Evolutionary conservation across 1,140 invertebrate genomes (phyloP).

Genomic region (Plutomurus gul): DNA sequence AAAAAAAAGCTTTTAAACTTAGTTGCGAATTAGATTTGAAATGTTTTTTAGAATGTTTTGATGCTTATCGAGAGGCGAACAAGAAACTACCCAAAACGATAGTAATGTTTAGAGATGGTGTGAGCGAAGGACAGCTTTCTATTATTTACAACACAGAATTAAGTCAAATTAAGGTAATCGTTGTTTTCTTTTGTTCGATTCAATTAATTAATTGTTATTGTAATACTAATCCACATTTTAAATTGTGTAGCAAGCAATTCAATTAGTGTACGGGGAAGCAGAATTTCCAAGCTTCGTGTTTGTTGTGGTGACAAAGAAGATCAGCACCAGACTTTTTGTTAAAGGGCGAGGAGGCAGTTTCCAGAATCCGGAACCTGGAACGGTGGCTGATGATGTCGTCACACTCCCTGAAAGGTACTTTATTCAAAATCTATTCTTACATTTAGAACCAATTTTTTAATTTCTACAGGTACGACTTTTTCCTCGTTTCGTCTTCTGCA

Average conservation of each 20-base stretch:
- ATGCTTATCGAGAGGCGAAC: background rate
- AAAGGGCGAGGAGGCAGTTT: slow-evolving; percentile 51
- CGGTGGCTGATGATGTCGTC: slow-evolving; percentile 64
- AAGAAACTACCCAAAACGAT: slow-evolving; percentile 52
- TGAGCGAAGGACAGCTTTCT: slow-evolving; percentile 62
- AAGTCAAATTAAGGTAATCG: background rate
- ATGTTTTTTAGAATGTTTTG: slow-evolving; percentile 39
- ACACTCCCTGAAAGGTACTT: slow-evolving; percentile 72
- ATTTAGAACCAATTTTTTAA: background rate
- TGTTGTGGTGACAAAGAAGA: slow-evolving; percentile 64
- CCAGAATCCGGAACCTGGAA: slow-evolving; percentile 65
- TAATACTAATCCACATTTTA: background rate
- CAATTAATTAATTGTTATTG: background rate
- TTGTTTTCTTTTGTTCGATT: background rate
- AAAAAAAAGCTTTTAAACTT: background rate
- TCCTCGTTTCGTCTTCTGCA: slow-evolving; percentile 75
- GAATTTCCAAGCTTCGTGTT: slow-evolving; percentile 57
- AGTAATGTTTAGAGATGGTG: slow-evolving; percentile 57
- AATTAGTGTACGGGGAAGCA: background rate
- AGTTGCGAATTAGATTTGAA: background rate
- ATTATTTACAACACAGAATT: slow-evolving; percentile 60
- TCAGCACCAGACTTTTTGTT: slow-evolving; percentile 62
- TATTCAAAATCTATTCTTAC: no score
- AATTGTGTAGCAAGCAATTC: background rate
- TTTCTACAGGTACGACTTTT: slow-evolving; percentile 75